Conservation (phyloP, 2,888 invertebrate genomes). For the Drosophila prostipennis region DNA sequence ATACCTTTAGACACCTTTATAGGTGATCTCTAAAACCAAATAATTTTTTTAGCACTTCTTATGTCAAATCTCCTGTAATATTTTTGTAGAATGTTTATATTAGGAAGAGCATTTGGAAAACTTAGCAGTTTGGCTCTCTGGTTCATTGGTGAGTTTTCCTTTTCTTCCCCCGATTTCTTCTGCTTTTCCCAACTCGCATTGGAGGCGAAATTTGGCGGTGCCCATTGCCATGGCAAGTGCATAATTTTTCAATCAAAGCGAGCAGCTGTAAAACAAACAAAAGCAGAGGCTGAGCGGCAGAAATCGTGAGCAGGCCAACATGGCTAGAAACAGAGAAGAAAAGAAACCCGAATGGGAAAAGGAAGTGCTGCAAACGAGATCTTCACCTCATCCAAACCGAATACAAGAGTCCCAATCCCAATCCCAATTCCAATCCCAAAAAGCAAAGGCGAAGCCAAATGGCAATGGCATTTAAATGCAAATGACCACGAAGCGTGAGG, state of each 20-base stretch:
- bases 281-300: slow-evolving; percentile 43
- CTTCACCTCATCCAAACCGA: slow-evolving; percentile 30
- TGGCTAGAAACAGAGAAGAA: slow-evolving; percentile 20
- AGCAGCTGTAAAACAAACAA: slow-evolving; percentile 79
- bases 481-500: slow-evolving; percentile 78
- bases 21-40: too few relatives aligned
- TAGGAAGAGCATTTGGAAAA: slow-evolving; percentile 13
- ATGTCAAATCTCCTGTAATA: too few relatives aligned
- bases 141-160: slow-evolving; percentile 38
- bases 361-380: slow-evolving; percentile 53
- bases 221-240: slow-evolving; percentile 78
- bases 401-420: background rate
- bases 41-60: too few relatives aligned
- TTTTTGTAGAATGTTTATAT: too few relatives aligned
- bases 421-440: slow-evolving; percentile 34
- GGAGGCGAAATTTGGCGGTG: slow-evolving; percentile 72
- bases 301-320: slow-evolving; percentile 53
- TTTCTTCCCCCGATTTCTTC: slow-evolving; percentile 28
- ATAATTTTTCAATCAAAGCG: slow-evolving; percentile 78
- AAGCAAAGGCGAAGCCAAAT: slow-evolving; percentile 38
- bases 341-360: slow-evolving; percentile 44
- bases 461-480: slow-evolving; percentile 77
- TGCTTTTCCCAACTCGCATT: slow-evolving; percentile 27
- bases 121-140: background rate
- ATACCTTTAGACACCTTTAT: too few relatives aligned